Evolutionary conservation across 1,140 invertebrate species (phyloP).

Genomic region (Melanaphis sacchari): DNA sequence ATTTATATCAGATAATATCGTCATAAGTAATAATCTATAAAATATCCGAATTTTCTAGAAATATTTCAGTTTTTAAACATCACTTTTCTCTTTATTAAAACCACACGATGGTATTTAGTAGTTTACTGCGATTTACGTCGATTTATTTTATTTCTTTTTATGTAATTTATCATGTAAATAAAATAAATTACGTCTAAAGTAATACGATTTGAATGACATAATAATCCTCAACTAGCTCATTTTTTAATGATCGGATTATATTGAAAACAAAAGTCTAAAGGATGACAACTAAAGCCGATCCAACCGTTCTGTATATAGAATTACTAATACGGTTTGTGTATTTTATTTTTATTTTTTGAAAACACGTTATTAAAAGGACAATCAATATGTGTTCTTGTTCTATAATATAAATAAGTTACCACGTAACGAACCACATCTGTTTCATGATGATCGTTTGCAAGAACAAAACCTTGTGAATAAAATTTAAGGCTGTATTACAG

Average conservation of each 20-base stretch:
- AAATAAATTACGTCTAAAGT: constrained; percentile 6
- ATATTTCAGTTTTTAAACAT: background rate
- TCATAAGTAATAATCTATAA: background rate
- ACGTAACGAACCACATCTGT: background rate
- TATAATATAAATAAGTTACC: background rate
- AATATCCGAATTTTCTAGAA: background rate
- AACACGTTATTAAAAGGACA: background rate
- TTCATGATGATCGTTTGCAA: background rate
- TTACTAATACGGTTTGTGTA: background rate
- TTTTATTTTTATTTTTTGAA: background rate
- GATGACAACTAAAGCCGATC: constrained; percentile 31
- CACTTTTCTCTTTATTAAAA: background rate
- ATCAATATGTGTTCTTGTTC: background rate
- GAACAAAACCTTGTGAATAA: background rate
- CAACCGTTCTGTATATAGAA: background rate
- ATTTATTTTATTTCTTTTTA: background rate
- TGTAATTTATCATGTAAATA: constrained; percentile 21
- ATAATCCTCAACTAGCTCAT: constrained; percentile 9
- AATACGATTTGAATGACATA: constrained; percentile 16
- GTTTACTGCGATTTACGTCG: background rate
- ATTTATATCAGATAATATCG: background rate
- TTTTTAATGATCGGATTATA: constrained; percentile 24
- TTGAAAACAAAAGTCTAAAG: constrained; percentile 3
- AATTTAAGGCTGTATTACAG: background rate
- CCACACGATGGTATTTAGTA: background rate